phyloP scores from a whole-genome alignment of 2,888 invertebrate species.

The Ectemnius lituratus region DNA sequence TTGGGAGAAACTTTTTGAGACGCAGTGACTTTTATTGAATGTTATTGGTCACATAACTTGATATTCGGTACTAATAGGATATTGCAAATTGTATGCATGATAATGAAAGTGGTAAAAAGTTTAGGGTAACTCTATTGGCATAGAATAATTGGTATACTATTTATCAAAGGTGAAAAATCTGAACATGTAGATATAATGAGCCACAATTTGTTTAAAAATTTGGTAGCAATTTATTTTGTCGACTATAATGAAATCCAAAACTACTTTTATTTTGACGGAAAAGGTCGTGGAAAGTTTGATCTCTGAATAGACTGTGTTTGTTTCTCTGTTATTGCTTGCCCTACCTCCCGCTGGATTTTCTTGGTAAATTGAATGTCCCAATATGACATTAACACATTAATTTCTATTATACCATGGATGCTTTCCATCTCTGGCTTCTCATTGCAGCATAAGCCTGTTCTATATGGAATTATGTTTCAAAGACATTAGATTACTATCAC shows the following conservation, averaged over 20 bases:
- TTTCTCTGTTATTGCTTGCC: constrained; percentile 78
- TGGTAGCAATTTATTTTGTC: constrained; percentile 31
- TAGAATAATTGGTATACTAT: no score
- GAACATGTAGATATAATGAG: no score
- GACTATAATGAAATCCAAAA: constrained; percentile 34
- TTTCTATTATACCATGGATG: constrained; percentile 52
- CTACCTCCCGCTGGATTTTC: constrained; percentile 77
- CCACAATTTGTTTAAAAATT: not conserved
- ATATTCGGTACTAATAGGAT: no score
- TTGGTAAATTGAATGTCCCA: constrained; percentile 78
- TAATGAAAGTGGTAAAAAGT: no score
- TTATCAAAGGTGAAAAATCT: no score
- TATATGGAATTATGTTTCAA: constrained; percentile 74
- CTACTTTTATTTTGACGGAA: constrained; percentile 51
- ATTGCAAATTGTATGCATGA: no score
- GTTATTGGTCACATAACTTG: no score
- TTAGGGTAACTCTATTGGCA: no score
- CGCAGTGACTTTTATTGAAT: no score
- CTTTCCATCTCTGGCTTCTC: constrained; percentile 55
- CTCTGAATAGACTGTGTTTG: constrained; percentile 75
- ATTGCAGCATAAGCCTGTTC: constrained; percentile 72
- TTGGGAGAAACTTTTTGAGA: no score
- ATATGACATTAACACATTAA: constrained; percentile 66
- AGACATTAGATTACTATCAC: constrained; percentile 65
- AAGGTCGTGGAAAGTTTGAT: constrained; percentile 63